Conservation (phyloP, 2,888 invertebrate genomes). For the Apodemia mormo region DNA sequence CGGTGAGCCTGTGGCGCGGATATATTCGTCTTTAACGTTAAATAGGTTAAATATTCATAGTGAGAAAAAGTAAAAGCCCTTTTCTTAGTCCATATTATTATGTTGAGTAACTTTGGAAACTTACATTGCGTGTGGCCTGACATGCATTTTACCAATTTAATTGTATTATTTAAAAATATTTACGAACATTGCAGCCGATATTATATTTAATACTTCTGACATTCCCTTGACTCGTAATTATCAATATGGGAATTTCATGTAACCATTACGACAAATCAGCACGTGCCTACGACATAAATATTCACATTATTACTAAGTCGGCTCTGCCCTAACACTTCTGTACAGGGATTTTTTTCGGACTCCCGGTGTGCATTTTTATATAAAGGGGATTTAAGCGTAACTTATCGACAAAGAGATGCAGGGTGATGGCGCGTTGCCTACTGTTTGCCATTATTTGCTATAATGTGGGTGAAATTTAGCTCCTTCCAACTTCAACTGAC, state of each 20-base stretch:
- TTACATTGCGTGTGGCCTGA: too few species aligned
- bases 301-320: constrained; percentile 70
- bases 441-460: constrained; percentile 78
- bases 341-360: constrained; percentile 59
- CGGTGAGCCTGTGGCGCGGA: too few species aligned
- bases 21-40: too few species aligned
- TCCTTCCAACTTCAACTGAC: constrained; percentile 67
- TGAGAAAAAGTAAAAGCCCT: too few species aligned
- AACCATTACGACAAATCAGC: constrained; percentile 69
- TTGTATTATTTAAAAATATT: background rate
- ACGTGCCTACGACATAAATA: constrained; percentile 77
- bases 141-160: too few species aligned
- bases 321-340: constrained; percentile 52
- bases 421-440: constrained; percentile 67
- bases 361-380: constrained; percentile 77
- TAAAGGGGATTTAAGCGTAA: constrained; percentile 72
- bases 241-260: constrained; percentile 74
- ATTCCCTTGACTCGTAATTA: constrained; percentile 58
- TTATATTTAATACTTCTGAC: constrained; percentile 39
- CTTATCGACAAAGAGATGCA: constrained; percentile 60
- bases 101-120: too few species aligned
- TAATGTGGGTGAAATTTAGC: constrained; percentile 80
- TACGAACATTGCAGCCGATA: background rate
- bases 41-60: too few species aligned
- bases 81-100: too few species aligned